phyloP scores from a whole-genome alignment of 2,113 vertebrate species.

The Ancistrus triradiatus region DNA sequence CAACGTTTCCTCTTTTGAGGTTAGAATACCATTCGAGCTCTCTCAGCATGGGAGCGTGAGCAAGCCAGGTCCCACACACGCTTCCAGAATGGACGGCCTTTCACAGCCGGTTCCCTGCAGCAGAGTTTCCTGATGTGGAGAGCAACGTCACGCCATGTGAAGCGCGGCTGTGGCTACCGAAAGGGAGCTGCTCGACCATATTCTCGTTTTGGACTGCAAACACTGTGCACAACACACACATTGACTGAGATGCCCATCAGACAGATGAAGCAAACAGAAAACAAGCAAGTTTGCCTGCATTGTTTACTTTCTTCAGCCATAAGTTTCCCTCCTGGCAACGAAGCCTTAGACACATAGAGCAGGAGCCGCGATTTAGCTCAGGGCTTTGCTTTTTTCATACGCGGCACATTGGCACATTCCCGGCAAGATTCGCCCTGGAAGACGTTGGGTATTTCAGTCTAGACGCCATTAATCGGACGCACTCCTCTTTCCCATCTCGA shows the following conservation, averaged over 20 bases:
- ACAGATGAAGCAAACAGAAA: constrained; percentile 60
- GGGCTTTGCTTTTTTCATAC: constrained; percentile 36
- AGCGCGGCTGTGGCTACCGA: constrained; percentile 52
- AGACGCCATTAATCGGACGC: background rate
- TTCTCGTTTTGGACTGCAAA: constrained; percentile 62
- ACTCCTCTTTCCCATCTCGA: background rate
- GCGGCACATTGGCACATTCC: constrained; percentile 37
- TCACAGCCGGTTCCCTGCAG: constrained; percentile 40
- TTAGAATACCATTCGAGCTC: constrained; percentile 21
- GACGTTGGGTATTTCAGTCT: constrained; percentile 27
- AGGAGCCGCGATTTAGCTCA: constrained; percentile 43
- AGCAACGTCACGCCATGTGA: constrained; percentile 43
- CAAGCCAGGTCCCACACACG: background rate
- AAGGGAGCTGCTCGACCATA: constrained; percentile 53
- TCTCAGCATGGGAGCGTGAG: background rate
- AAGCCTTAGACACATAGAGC: constrained; percentile 53
- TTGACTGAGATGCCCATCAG: constrained; percentile 58
- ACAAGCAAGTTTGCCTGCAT: constrained; percentile 52
- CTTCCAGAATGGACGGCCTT: constrained; percentile 7
- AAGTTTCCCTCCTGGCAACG: constrained; percentile 50
- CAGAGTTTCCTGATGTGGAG: constrained; percentile 40
- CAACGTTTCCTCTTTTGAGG: constrained; percentile 14
- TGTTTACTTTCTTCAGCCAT: constrained; percentile 61
- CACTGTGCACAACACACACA: constrained; percentile 63
- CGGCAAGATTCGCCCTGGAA: constrained; percentile 40